Conservation (phyloP, 2,888 invertebrate species). For the Mylabris sibirica region DNA sequence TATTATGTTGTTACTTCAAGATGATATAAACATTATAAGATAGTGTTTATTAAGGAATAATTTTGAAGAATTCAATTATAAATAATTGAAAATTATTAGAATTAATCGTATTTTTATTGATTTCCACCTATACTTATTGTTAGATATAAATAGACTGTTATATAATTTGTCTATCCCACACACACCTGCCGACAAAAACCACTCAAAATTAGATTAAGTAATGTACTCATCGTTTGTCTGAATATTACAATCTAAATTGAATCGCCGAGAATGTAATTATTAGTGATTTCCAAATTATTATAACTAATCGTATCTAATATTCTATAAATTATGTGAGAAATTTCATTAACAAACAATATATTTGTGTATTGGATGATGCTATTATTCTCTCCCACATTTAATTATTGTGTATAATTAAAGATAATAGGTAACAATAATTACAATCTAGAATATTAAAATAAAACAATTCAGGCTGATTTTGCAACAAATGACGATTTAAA, state of each 20-base stretch:
- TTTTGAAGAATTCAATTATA: not conserved
- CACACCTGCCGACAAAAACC: not conserved
- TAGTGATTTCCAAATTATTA: not conserved
- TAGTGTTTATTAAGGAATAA: not conserved
- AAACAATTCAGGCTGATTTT: not conserved
- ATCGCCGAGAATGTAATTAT: not conserved
- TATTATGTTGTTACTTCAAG: conserved; percentile 26
- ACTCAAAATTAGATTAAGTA: conserved; percentile 1
- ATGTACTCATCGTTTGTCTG: not conserved
- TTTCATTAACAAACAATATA: conserved; percentile 6
- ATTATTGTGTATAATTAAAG: not conserved
- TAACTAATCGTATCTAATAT: not conserved
- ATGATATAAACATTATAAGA: not conserved
- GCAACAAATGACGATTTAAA: not conserved
- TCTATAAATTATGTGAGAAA: not conserved
- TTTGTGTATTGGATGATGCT: not conserved
- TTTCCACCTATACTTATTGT: not conserved
- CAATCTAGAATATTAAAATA: not conserved
- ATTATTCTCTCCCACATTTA: not conserved
- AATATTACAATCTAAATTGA: not conserved
- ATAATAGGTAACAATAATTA: not conserved
- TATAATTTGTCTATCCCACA: too few species aligned
- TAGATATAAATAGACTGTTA: too few species aligned
- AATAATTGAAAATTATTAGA: not conserved
- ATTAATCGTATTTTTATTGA: not conserved